phyloP scores from a whole-genome alignment of 2,113 vertebrate species.

The Brachyistius frenatus region DNA sequence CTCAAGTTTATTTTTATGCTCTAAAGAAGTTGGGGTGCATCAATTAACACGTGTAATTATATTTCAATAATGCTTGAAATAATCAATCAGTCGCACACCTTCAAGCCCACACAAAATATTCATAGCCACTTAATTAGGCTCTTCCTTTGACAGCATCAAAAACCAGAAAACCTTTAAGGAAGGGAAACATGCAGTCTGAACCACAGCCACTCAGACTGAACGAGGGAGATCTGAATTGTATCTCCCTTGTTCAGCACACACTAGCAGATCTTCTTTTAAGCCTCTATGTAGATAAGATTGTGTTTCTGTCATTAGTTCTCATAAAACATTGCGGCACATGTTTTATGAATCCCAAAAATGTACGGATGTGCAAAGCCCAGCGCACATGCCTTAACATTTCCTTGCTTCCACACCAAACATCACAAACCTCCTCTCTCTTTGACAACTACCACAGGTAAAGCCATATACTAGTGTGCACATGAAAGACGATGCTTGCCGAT shows the following conservation, averaged over 20 bases:
- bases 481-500: slow-evolving; percentile 59
- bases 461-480: slow-evolving; percentile 53
- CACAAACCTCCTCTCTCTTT: slow-evolving; percentile 46
- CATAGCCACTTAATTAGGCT: too few relatives aligned
- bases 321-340: too few relatives aligned
- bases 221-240: background rate
- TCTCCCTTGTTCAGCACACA: background rate
- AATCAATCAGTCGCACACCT: too few relatives aligned
- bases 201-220: background rate
- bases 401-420: slow-evolving; percentile 42
- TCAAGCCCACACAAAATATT: too few relatives aligned
- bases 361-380: slow-evolving; percentile 29
- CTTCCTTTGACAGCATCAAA: too few relatives aligned
- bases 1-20: too few relatives aligned
- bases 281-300: slow-evolving; percentile 1
- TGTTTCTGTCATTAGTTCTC: background rate
- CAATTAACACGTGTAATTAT: too few relatives aligned
- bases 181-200: background rate
- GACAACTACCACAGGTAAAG: slow-evolving; percentile 67
- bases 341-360: slow-evolving; percentile 32
- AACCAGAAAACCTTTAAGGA: background rate
- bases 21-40: too few relatives aligned
- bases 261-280: background rate
- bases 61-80: too few relatives aligned
- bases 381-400: slow-evolving; percentile 37